Evolutionary conservation across 2,888 invertebrate species (phyloP).

Genomic region (Sinelater perroti): DNA sequence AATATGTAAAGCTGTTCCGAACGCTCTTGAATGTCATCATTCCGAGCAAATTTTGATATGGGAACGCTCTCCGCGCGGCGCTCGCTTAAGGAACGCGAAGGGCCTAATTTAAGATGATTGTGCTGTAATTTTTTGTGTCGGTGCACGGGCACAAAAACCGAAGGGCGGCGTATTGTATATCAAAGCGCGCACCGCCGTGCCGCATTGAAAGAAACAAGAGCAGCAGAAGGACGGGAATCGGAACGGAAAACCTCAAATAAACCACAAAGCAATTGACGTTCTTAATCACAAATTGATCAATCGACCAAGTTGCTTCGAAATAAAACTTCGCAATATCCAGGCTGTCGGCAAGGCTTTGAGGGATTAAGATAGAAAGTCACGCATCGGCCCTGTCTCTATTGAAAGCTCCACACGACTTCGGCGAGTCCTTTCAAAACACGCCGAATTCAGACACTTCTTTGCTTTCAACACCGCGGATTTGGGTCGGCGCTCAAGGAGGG

Average conservation of each 20-base stretch:
- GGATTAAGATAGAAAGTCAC: conserved; percentile 57
- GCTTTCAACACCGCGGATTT: conserved; percentile 50
- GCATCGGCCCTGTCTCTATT: conserved; percentile 46
- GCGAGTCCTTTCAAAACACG: conserved; percentile 35
- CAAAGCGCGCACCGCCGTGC: conserved; percentile 37
- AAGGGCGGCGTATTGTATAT: conserved; percentile 37
- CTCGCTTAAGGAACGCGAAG: neutral
- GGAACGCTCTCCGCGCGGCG: neutral
- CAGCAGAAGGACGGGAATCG: conserved; percentile 34
- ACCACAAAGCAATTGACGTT: conserved; percentile 52
- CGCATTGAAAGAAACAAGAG: conserved; percentile 35
- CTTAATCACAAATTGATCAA: conserved; percentile 54
- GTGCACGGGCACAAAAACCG: conserved; percentile 18
- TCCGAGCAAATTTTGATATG: neutral
- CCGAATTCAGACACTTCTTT: conserved; percentile 48
- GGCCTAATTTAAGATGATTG: conserved; percentile 31
- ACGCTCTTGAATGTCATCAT: too few relatives aligned
- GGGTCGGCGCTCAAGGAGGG: conserved; percentile 51
- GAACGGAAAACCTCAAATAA: conserved; percentile 44
- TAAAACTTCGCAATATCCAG: conserved; percentile 53
- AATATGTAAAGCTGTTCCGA: too few relatives aligned
- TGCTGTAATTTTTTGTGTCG: conserved; percentile 26
- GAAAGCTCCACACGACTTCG: conserved; percentile 36
- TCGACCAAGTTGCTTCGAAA: conserved; percentile 49
- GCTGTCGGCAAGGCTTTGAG: conserved; percentile 44